Conservation (phyloP, 1,140 invertebrate species). For the Drosophila prosaltans region DNA sequence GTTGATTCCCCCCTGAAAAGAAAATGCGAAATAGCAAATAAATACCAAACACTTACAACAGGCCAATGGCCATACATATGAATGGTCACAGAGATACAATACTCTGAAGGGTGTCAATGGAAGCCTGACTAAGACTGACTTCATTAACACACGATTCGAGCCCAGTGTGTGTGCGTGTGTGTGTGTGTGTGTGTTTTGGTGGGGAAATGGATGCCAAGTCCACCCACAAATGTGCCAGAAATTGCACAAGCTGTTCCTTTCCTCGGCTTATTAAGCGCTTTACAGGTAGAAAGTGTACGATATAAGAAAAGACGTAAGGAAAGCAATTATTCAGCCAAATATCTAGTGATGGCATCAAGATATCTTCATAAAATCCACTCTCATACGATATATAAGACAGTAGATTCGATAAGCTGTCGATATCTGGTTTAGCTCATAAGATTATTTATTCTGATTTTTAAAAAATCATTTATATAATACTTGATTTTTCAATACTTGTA, state of each 20-base stretch:
- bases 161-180: too few species aligned
- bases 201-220: too few species aligned
- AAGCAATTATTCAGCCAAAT: neutral
- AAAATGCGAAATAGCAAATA: constrained; percentile 49
- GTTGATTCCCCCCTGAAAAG: constrained; percentile 29
- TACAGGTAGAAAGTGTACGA: neutral
- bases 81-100: neutral
- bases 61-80: constrained; percentile 21
- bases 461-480: too few species aligned
- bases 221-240: constrained; percentile 18
- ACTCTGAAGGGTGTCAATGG: constrained; percentile 2
- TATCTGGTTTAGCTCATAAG: too few species aligned
- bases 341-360: neutral
- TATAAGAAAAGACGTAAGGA: neutral
- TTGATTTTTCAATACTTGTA: too few species aligned
- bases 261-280: constrained; percentile 38
- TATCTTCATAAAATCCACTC: too few species aligned
- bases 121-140: constrained; percentile 67
- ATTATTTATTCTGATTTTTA: too few species aligned
- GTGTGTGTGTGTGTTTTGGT: too few species aligned
- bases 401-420: too few species aligned
- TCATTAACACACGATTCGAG: constrained; percentile 51
- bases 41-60: constrained; percentile 51
- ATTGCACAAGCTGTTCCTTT: constrained; percentile 33
- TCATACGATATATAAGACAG: too few species aligned